Percentiles rank a stretch among this genome's conserved stretches.
Conservation (phyloP, 2,888 invertebrate genomes). For the Ceramica pisi region DNA sequence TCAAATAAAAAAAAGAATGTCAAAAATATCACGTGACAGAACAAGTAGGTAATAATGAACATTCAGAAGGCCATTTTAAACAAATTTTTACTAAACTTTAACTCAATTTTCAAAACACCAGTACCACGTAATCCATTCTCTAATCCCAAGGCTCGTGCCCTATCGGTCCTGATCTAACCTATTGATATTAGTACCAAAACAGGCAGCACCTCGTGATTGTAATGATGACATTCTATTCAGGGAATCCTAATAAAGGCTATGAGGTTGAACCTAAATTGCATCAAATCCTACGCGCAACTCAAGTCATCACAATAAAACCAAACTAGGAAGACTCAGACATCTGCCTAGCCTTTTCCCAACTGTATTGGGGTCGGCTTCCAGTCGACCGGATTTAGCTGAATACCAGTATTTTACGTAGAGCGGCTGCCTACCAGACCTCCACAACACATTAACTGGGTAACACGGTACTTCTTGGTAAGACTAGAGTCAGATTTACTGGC, state of each 20-base stretch:
- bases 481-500: no score
- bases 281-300: background rate
- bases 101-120: background rate
- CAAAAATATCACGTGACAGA: no score
- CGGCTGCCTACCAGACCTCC: no score
- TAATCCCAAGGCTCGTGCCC: conserved; percentile 11
- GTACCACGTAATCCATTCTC: background rate
- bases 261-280: background rate
- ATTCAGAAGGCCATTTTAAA: background rate
- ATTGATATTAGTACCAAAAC: conserved; percentile 25
- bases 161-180: conserved; percentile 27
- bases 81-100: background rate
- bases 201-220: conserved; percentile 21
- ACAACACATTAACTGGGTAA: no score
- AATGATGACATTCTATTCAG: conserved; percentile 38
- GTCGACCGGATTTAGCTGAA: no score
- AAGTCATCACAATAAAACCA: background rate
- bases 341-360: no score
- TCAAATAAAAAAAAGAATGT: no score
- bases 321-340: no score
- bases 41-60: no score
- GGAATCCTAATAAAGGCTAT: conserved; percentile 7
- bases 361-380: no score
- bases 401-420: no score
- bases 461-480: no score